A percentile compares a stretch with the other conserved stretches of the same genome.
These are phyloP conservation scores for Kryptolebias ocellatus DNA, from an alignment of 2,797 vertebrate species.

Conservation along the genomic window DNA sequence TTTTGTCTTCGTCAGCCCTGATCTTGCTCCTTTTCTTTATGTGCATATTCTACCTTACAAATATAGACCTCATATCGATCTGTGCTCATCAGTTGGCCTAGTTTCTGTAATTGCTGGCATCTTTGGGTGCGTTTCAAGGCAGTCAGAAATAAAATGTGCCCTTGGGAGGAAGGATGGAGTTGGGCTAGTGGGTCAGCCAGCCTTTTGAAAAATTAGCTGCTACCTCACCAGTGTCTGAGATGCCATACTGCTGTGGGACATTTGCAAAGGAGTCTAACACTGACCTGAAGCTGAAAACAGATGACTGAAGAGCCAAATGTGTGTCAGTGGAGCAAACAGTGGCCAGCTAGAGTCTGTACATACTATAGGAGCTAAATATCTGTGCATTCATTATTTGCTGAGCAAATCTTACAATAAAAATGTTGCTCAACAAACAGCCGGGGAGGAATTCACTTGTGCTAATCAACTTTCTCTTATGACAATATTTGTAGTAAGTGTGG, in stretches of 20 bases:
- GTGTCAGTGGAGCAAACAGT: conserved; percentile 47
- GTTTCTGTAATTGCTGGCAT: conserved; percentile 41
- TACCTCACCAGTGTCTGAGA: conserved; percentile 41
- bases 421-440: no score
- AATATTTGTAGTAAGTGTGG: conserved; percentile 3
- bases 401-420: not conserved
- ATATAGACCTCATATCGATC: conserved; percentile 44
- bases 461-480: not conserved
- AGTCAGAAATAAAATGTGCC: conserved; percentile 50
- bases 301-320: conserved; percentile 23
- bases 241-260: conserved; percentile 46
- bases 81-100: conserved; percentile 46
- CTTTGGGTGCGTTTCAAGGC: conserved; percentile 36
- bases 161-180: conserved; percentile 31
- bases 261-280: conserved; percentile 18
- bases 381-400: conserved; percentile 13
- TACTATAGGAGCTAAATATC: conserved; percentile 1
- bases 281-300: conserved; percentile 34
- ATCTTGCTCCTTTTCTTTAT: conserved; percentile 21
- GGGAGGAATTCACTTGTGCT: not conserved
- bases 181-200: conserved; percentile 7
- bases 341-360: conserved; percentile 1
- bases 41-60: conserved; percentile 19
- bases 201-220: conserved; percentile 31
- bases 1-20: conserved; percentile 3